phyloP scores from a whole-genome alignment of 2,888 invertebrate species.

The Argynnis bischoffii region DNA sequence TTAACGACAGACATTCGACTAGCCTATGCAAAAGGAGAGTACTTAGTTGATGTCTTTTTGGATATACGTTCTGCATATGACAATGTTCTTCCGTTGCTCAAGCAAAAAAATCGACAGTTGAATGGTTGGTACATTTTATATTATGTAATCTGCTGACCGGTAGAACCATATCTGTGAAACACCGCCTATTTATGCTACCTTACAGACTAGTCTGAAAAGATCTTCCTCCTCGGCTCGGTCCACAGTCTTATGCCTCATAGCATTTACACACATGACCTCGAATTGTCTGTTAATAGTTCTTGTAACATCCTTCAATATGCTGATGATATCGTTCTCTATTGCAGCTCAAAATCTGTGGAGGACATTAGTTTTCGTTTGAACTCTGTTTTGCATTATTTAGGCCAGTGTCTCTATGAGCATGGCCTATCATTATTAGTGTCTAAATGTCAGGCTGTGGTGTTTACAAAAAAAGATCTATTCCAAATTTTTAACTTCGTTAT shows the following conservation, averaged over 20 bases:
- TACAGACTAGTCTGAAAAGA: neutral
- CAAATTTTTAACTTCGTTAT: too few relatives aligned
- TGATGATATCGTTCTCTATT: conserved; percentile 22
- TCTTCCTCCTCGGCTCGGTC: neutral
- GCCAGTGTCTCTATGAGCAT: too few relatives aligned
- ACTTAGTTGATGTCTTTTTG: conserved; percentile 2
- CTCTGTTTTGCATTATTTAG: too few relatives aligned
- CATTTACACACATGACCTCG: conserved; percentile 36
- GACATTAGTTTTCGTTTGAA: too few relatives aligned
- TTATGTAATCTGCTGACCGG: neutral
- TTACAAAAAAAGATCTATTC: too few relatives aligned
- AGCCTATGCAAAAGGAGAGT: neutral
- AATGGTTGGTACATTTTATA: too few relatives aligned
- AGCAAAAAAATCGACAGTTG: too few relatives aligned
- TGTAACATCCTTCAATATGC: conserved; percentile 37
- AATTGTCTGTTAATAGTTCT: neutral
- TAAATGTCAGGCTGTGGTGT: too few relatives aligned
- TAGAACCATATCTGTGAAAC: neutral
- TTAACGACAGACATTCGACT: too few relatives aligned
- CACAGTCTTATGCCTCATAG: conserved; percentile 32
- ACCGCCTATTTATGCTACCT: neutral
- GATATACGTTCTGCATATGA: neutral
- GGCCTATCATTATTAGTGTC: too few relatives aligned
- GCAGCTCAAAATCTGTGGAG: too few relatives aligned
- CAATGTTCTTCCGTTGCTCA: neutral